These are phyloP conservation scores for Lacanobia wlatinum DNA, from an alignment of 2,888 invertebrate species.

Conservation along the genomic window DNA sequence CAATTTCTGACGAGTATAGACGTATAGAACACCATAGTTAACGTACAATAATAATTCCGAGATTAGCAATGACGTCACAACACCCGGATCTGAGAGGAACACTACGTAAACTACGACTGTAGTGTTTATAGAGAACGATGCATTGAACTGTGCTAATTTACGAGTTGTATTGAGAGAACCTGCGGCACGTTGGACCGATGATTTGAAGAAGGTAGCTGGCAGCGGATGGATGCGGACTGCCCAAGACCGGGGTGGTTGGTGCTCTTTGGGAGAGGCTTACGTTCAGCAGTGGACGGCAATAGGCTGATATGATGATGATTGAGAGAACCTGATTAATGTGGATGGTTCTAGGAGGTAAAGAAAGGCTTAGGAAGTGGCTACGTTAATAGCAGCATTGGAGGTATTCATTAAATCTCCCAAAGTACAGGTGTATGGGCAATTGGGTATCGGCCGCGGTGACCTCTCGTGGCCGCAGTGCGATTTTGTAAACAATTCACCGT, in stretches of 20 bases:
- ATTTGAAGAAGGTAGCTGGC: no score
- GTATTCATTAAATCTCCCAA: no score
- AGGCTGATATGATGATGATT: neutral
- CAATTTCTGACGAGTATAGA: neutral
- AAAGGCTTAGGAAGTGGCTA: neutral
- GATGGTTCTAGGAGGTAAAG: neutral
- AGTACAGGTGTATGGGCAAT: no score
- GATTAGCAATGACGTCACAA: constrained; percentile 38
- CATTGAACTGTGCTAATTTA: constrained; percentile 43
- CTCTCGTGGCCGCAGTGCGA: no score
- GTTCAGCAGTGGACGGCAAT: no score
- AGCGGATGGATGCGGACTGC: no score
- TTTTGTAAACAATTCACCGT: no score
- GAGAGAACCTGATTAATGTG: constrained; percentile 2
- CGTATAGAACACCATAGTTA: constrained; percentile 4
- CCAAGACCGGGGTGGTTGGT: no score
- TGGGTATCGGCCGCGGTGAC: no score
- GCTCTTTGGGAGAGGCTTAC: no score
- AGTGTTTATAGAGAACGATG: constrained; percentile 26
- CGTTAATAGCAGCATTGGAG: no score
- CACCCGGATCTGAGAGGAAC: constrained; percentile 39
- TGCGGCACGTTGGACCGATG: neutral
- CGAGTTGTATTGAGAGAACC: neutral
- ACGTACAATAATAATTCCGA: constrained; percentile 25
- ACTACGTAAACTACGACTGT: constrained; percentile 3